A percentile compares a stretch with the other conserved stretches of the same genome.
phyloP scores from a whole-genome alignment of 2,888 invertebrate species.

The Isoperla grammatica region DNA sequence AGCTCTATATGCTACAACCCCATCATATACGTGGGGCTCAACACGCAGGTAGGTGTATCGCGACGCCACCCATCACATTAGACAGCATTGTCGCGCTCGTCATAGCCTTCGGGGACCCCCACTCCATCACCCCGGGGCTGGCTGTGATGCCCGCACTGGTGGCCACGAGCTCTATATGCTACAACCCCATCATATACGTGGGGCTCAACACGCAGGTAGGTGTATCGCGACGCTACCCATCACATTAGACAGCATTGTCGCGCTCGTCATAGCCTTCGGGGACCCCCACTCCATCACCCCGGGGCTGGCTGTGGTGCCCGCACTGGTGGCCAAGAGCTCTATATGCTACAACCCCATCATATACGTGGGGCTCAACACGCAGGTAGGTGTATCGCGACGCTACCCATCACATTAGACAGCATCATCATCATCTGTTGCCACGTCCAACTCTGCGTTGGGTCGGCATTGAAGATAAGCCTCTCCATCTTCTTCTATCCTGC shows the following conservation, averaged over 20 bases:
- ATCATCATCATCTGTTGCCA: too few relatives aligned
- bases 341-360: conserved; percentile 73
- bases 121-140: conserved; percentile 54
- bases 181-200: conserved; percentile 70
- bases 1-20: conserved; percentile 73
- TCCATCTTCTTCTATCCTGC: too few relatives aligned
- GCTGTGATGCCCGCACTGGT: conserved; percentile 65
- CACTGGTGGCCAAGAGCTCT: conserved; percentile 68
- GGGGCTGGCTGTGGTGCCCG: conserved; percentile 60
- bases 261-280: conserved; percentile 62
- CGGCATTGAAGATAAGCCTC: too few relatives aligned
- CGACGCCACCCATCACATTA: too few relatives aligned
- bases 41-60: conserved; percentile 49
- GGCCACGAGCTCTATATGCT: conserved; percentile 72
- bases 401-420: too few relatives aligned
- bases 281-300: conserved; percentile 51
- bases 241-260: conserved; percentile 62
- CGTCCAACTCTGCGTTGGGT: too few relatives aligned
- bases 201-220: conserved; percentile 60
- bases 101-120: conserved; percentile 54
- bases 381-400: conserved; percentile 45
- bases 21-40: conserved; percentile 67
- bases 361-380: conserved; percentile 66
- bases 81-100: conserved; percentile 63
- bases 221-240: too few relatives aligned